phyloP scores from a whole-genome alignment of 1,140 invertebrate genomes.

The Dreissena rostriformis region DNA sequence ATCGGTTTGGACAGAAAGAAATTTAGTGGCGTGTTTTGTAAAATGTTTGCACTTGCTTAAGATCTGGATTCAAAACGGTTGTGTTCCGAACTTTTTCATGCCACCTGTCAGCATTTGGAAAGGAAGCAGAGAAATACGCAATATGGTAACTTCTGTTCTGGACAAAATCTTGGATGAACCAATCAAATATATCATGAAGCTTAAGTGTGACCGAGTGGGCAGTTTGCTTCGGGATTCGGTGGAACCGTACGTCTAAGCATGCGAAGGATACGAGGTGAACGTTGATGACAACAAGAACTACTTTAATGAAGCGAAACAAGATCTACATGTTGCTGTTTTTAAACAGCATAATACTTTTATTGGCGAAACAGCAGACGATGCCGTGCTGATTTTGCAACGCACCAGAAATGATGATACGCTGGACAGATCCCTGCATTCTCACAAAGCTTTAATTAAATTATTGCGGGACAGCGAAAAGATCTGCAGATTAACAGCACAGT shows the following conservation, averaged over 20 bases:
- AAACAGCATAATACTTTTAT: neutral
- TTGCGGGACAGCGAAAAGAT: too few species aligned
- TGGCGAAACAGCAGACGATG: neutral
- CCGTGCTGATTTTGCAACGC: neutral
- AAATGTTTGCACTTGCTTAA: neutral
- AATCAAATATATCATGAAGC: neutral
- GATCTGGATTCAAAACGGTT: slow-evolving; percentile 12
- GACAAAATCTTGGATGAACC: neutral
- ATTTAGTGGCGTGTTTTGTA: slow-evolving; percentile 5
- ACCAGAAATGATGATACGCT: too few species aligned
- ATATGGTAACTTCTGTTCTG: neutral
- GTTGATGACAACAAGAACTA: neutral
- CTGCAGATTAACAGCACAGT: too few species aligned
- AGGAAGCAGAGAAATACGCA: neutral
- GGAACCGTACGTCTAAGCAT: neutral
- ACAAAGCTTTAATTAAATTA: too few species aligned
- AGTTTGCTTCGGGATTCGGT: neutral
- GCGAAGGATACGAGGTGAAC: neutral
- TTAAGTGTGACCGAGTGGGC: neutral
- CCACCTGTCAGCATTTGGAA: slow-evolving; percentile 23
- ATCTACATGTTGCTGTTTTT: neutral
- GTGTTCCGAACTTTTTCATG: slow-evolving; percentile 15
- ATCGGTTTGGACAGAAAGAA: neutral
- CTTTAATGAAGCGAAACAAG: neutral
- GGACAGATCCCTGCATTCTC: too few species aligned